Base-by-base conservation (phyloP, 2,888 invertebrate species). In the Smittia aterrima region DNA sequence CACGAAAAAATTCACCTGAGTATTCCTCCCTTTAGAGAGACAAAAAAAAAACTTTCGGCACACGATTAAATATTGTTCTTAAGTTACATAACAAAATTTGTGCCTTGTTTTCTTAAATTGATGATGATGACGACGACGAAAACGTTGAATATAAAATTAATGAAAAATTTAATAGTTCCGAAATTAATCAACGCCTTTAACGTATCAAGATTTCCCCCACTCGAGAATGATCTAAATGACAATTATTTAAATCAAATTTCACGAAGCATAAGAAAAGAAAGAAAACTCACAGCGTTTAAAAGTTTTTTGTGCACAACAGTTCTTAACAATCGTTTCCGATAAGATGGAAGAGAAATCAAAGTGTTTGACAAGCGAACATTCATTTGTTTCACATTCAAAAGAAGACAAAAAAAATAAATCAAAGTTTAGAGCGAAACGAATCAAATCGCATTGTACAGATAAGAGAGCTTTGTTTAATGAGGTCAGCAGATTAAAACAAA, bases 31-130 rank as follows among this genome's bases (percentile, higher is more conserved):
- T 32, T 9, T 13, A 47, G n/a, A n/a, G n/a, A n/a, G n/a, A n/a
- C 38, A 47, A 13, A 47, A 6, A 11, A 47, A 11, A n/a, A 13
- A 47, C 13, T 47, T 47, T 47, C 16, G 47, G 47, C 47, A 47
- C 47, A 47, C 47, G 47, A 47, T 47, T 47, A 47, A 47, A 47
- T n/a, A 47, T 47, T 11, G 4, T 47, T 47, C 16, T 72, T 72
- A 27, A 38, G 20, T 72, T 72, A 22, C 11, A 22, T 27, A 64
- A 64, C 64, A 64, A 72, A 58, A 72, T 72, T 72, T 72, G 72
- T 72, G 72, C 72, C 72, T 72, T 72, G 72, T 72, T 72, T 72
- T 72, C 72, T 72, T 72, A 70, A 40, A 40, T 70, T 11, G 54
- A 72, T 58, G 7, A 58, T 22, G 22, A 58, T 4, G 47, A 16